A percentile compares a stretch with the other conserved stretches of the same genome.
Conservation (phyloP, 2,113 vertebrate genomes). For the Sciurus niger region DNA sequence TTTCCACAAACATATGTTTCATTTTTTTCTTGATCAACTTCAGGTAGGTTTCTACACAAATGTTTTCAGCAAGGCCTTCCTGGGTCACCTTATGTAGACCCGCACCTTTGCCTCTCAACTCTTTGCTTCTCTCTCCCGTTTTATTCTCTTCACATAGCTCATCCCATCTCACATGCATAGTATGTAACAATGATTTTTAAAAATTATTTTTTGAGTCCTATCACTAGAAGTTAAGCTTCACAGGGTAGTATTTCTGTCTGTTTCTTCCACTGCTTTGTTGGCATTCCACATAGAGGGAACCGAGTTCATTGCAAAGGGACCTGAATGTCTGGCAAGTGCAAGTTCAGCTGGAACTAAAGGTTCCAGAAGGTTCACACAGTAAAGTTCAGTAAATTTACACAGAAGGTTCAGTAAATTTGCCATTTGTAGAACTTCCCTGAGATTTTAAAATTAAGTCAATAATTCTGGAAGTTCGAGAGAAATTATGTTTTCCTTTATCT, state of each 20-base stretch:
- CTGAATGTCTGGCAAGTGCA: background rate
- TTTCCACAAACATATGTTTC: background rate
- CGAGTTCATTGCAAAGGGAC: background rate
- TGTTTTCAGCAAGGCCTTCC: background rate
- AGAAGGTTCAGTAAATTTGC: background rate
- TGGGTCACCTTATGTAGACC: background rate
- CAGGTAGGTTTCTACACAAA: background rate
- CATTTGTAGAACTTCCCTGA: slow-evolving; percentile 2
- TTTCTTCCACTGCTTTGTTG: background rate
- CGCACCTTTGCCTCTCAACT: background rate
- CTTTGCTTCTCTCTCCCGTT: background rate
- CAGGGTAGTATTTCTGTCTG: background rate
- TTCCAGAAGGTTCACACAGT: too few species aligned
- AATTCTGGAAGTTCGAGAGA: background rate
- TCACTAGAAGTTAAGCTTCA: background rate
- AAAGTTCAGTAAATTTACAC: background rate
- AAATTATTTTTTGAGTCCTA: background rate
- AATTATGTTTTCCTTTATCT: background rate
- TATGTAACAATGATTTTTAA: background rate
- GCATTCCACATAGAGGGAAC: background rate
- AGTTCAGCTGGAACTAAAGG: background rate
- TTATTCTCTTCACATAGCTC: background rate
- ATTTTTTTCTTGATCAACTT: background rate
- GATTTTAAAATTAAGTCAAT: background rate
- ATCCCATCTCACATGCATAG: background rate